Conservation (phyloP, 2,113 vertebrate species). For the Myocastor coypus region DNA sequence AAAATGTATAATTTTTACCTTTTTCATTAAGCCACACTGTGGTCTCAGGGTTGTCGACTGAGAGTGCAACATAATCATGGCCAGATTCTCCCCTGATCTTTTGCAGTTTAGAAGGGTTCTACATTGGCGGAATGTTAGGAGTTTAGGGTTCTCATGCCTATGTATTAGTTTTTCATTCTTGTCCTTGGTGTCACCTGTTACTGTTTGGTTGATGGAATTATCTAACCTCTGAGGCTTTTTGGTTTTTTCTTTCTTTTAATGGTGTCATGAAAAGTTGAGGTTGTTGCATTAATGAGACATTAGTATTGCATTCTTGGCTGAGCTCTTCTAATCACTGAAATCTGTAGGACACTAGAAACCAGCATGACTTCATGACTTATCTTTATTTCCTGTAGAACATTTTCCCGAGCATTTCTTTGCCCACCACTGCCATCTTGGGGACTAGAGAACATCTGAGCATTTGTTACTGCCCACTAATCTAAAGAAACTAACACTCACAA, state of each 20-base stretch:
- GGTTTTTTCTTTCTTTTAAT: not conserved
- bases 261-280: not conserved
- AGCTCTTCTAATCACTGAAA: not conserved
- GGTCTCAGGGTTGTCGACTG: not conserved
- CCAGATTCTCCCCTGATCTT: not conserved
- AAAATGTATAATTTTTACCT: not conserved
- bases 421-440: not conserved
- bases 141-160: conserved; percentile 12
- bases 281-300: conserved; percentile 8
- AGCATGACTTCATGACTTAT: not conserved
- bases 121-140: not conserved
- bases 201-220: not conserved
- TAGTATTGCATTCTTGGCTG: conserved; percentile 13
- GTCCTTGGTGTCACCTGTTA: not conserved
- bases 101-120: not conserved
- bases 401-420: not conserved
- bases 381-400: not conserved
- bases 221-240: not conserved
- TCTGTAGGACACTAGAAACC: not conserved
- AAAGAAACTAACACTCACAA: not conserved
- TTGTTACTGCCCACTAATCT: not conserved
- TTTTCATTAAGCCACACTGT: not conserved
- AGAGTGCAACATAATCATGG: not conserved
- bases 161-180: conserved; percentile 4
- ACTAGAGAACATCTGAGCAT: not conserved